Percentiles rank a stretch among this genome's conserved stretches.
Evolutionary conservation across 2,113 vertebrate species (phyloP).

Genomic region (Lamprotornis superbus): DNA sequence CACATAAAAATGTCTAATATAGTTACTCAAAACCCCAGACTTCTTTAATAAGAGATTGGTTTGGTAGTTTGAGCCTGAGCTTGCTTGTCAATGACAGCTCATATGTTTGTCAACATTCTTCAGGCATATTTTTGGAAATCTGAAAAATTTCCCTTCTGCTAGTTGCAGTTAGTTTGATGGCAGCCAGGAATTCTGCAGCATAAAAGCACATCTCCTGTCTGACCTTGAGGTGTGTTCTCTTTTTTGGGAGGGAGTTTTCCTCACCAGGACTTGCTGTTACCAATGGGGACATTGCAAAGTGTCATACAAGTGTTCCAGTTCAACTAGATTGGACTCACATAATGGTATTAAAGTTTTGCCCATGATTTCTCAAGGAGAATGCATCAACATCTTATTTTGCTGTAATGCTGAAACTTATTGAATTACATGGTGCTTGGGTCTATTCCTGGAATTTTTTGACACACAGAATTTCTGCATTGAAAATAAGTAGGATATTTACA

Average conservation of each 20-base stretch:
- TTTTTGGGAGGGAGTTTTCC: neutral
- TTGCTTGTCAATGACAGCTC: neutral
- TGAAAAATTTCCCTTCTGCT: neutral
- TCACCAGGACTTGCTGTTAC: neutral
- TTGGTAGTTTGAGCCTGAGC: neutral
- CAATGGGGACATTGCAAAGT: neutral
- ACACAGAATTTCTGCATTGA: neutral
- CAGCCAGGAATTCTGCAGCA: neutral
- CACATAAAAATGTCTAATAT: neutral
- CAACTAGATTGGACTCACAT: slow-evolving; percentile 6
- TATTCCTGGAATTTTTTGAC: neutral
- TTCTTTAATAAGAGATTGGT: neutral
- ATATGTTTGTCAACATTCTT: neutral
- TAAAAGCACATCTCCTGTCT: neutral
- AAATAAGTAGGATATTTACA: neutral
- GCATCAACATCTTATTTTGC: slow-evolving; percentile 11
- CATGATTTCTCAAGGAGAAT: neutral
- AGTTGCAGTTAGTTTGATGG: neutral
- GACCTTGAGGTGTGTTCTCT: neutral
- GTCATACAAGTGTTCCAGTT: neutral
- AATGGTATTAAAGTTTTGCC: neutral
- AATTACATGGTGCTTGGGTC: slow-evolving; percentile 15
- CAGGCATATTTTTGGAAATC: neutral
- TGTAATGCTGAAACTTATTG: neutral
- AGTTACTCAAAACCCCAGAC: neutral